Conservation (phyloP, 2,797 vertebrate species). For the Potorous gilbertii region DNA sequence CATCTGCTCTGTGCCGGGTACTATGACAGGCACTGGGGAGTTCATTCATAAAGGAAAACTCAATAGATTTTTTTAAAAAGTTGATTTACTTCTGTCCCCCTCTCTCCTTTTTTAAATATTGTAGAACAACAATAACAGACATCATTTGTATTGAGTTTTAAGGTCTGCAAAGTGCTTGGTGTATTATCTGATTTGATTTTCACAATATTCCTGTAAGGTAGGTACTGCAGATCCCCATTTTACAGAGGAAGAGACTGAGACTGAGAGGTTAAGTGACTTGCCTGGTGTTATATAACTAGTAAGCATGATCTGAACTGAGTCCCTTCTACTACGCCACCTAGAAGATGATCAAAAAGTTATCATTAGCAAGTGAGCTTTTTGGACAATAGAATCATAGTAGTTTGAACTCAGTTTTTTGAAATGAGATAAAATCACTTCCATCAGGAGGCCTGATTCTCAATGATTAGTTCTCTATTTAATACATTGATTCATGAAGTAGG, state of each 20-base stretch:
- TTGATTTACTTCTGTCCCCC: slow-evolving; percentile 29
- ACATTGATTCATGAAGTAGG: neutral
- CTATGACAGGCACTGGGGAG: neutral
- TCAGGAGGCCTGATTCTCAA: neutral
- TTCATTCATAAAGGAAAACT: slow-evolving; percentile 3
- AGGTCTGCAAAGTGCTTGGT: neutral
- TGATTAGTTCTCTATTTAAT: neutral
- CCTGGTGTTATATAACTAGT: neutral
- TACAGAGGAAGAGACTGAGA: neutral
- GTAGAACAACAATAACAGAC: neutral
- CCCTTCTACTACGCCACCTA: neutral
- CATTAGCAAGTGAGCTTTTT: neutral
- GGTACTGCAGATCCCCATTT: neutral
- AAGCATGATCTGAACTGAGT: neutral
- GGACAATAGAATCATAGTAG: slow-evolving; percentile 29
- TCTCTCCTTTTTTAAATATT: neutral
- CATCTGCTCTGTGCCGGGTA: neutral
- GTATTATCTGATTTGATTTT: neutral
- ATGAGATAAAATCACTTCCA: neutral
- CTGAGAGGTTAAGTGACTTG: neutral
- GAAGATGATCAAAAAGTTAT: neutral
- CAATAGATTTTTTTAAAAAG: neutral
- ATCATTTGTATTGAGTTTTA: neutral
- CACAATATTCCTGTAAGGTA: neutral
- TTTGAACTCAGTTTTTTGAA: slow-evolving; percentile 31